These are phyloP conservation scores for Cantharis nigra DNA, from an alignment of 2,888 invertebrate species.

Conservation along the genomic window DNA sequence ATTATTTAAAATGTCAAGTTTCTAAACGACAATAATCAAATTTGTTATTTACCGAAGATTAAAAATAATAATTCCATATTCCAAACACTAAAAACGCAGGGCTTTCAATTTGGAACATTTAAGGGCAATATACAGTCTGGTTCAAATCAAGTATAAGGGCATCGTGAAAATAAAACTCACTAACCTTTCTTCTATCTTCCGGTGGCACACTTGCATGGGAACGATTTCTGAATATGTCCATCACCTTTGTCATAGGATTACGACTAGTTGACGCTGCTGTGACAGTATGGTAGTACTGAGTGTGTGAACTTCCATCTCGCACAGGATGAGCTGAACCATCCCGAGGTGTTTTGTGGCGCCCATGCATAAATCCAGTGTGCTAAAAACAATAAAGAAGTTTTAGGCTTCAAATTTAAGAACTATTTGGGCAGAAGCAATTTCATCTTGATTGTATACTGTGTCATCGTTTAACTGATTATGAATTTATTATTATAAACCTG, in stretches of 20 bases:
- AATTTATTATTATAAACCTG: background rate
- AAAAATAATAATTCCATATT: background rate
- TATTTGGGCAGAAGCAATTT: background rate
- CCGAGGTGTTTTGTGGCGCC: conserved; percentile 55
- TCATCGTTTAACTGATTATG: background rate
- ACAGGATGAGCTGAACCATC: conserved; percentile 75
- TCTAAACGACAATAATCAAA: background rate
- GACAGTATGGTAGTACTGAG: conserved; percentile 74
- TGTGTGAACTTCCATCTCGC: conserved; percentile 61
- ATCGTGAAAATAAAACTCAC: conserved; percentile 41
- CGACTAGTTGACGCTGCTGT: conserved; percentile 67
- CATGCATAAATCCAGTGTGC: conserved; percentile 60
- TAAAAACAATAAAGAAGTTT: conserved; percentile 40
- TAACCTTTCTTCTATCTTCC: conserved; percentile 73
- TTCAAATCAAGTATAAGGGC: too few species aligned
- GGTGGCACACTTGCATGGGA: conserved; percentile 72
- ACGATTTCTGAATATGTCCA: conserved; percentile 85
- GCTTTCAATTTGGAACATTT: background rate
- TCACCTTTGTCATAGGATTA: conserved; percentile 88
- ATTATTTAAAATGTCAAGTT: background rate
- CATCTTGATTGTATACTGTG: background rate
- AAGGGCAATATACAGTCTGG: background rate
- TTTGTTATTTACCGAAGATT: background rate
- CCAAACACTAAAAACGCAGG: background rate
- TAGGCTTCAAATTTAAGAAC: background rate